Evolutionary conservation across 2,888 invertebrate genomes (phyloP).

Genomic region (Lagria hirta): DNA sequence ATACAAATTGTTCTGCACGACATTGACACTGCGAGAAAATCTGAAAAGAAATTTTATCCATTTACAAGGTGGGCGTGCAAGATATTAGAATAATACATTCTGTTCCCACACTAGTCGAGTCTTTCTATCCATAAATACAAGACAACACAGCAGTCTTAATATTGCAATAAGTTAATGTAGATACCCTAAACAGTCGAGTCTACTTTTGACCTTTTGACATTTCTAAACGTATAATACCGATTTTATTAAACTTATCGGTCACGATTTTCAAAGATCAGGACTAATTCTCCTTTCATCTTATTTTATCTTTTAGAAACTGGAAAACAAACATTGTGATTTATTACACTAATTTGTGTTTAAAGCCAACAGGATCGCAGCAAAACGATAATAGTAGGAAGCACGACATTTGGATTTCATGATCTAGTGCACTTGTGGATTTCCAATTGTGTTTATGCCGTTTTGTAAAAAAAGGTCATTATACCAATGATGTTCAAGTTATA

Average conservation of each 20-base stretch:
- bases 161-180: constrained; percentile 27
- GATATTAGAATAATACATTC: constrained; percentile 37
- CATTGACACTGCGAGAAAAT: constrained; percentile 33
- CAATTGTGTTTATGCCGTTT: too few species aligned
- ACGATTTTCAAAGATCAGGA: constrained; percentile 14
- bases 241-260: constrained; percentile 17
- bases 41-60: constrained; percentile 33
- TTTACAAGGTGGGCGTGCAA: constrained; percentile 36
- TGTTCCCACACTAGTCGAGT: constrained; percentile 34
- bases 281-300: constrained; percentile 19
- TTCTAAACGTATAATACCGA: constrained; percentile 11
- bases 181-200: constrained; percentile 22
- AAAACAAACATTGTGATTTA: too few species aligned
- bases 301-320: too few species aligned
- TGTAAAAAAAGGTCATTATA: too few species aligned
- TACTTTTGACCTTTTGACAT: constrained; percentile 21
- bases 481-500: too few species aligned
- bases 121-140: constrained; percentile 33
- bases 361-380: too few species aligned
- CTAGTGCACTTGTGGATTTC: too few species aligned
- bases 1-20: constrained; percentile 29
- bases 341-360: too few species aligned
- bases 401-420: too few species aligned
- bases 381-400: too few species aligned
- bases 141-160: constrained; percentile 31